These are phyloP conservation scores for Halichoeres trimaculatus DNA, from an alignment of 2,113 vertebrate species.

Conservation along the genomic window DNA sequence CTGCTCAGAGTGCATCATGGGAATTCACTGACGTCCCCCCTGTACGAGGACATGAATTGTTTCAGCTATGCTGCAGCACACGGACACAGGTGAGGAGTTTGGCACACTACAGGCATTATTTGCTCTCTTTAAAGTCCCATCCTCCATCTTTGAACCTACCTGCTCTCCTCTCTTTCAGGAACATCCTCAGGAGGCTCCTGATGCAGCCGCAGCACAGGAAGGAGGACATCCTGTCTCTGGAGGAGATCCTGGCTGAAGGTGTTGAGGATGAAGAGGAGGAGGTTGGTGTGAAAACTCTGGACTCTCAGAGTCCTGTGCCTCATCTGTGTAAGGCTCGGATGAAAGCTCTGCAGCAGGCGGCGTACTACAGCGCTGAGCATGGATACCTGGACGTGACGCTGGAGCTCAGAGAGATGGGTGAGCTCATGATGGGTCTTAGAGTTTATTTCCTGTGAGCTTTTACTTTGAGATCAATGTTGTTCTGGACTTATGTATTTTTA, in stretches of 20 bases:
- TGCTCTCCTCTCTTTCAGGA: slow-evolving; percentile 76
- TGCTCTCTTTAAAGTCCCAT: too few species aligned
- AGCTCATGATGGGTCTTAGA: slow-evolving; percentile 38
- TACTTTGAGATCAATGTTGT: too few species aligned
- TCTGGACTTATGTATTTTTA: too few species aligned
- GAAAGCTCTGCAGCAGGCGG: slow-evolving; percentile 94
- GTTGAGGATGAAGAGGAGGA: slow-evolving; percentile 83
- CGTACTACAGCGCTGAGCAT: slow-evolving; percentile 94
- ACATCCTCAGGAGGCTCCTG: slow-evolving; percentile 91
- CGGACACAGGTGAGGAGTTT: slow-evolving; percentile 88
- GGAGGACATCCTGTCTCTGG: slow-evolving; percentile 92
- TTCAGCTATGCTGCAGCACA: slow-evolving; percentile 96
- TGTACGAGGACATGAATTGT: slow-evolving; percentile 94
- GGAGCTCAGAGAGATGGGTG: slow-evolving; percentile 92
- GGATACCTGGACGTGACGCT: slow-evolving; percentile 95
- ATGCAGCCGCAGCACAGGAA: slow-evolving; percentile 87
- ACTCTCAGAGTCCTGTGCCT: slow-evolving; percentile 76
- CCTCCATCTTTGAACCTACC: too few species aligned
- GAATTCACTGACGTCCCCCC: slow-evolving; percentile 85
- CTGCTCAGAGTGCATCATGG: slow-evolving; percentile 90
- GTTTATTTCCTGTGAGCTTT: too few species aligned
- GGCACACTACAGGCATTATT: too few species aligned
- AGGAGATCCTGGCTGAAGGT: slow-evolving; percentile 96
- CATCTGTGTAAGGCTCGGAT: slow-evolving; percentile 86
- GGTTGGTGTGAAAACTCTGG: slow-evolving; percentile 13